Base-by-base conservation (phyloP, 2,888 invertebrate genomes). In the Neoaliturus tenellus region DNA sequence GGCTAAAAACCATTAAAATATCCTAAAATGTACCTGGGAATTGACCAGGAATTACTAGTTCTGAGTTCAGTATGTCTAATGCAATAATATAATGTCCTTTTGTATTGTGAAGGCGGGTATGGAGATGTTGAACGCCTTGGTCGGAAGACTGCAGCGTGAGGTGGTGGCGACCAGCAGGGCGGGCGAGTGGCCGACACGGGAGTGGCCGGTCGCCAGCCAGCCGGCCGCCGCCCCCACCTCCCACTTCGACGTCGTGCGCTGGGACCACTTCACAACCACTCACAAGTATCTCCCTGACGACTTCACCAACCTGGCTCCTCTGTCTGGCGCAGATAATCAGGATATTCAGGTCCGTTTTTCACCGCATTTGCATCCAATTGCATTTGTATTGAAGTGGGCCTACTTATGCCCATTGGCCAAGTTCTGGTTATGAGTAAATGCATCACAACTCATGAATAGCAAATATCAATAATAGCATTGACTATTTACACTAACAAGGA, bases 191-290 rank as follows among this genome's bases (percentile, higher is more conserved):
- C 80, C 51, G 69, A 83, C 83, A 14, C 58, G 91, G 2, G 90
- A 92, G 5, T 97, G 97, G 97, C 97, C 97, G 0, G 90, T 96
- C 67, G 97, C 96, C 82, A 93, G 94, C 86, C 93, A 94, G 84
- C 91, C 93, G 41, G 93, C 93, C 0, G 94, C 93, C 85, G 93
- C 93, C 86, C 95, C 96, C 1, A 92, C 92, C 17, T 95, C 94
- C 80, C 92, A 97, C 87, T 95, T 95, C 91, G 97, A 98, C 91
- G 93, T 98, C 86, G 92, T 97, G 73, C 94, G 94, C 62, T 98
- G 98, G 96, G 94, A 95, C 81, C 95, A 96, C 89, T 96, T 99
- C 90, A 98, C 98, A 89, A 93, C 92, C 85, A 95, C 95, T 23
- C 96, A 98, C 90, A 93, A 96, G 51, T 96, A 96, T 90, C 93